Evolutionary conservation across 1,140 invertebrate genomes (phyloP), one percentile per base, ranked within the genome.

Genomic region (Halictus rubicundus): DNA sequence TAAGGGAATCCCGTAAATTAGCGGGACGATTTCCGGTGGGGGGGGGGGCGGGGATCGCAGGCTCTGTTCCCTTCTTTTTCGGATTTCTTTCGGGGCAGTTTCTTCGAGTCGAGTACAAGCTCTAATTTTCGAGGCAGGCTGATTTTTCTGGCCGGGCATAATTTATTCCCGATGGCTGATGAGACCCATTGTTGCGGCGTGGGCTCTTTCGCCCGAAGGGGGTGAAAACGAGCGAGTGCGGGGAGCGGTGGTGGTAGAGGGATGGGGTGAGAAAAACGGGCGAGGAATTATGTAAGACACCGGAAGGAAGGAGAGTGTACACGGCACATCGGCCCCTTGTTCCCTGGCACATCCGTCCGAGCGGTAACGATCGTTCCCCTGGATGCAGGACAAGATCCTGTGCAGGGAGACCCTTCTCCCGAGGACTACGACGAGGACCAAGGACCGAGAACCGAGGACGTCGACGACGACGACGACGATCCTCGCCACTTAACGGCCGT

Each of bases 81-180:
- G 42, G 42, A 46, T 46, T 46, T 46, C 42, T 46, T 46, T 14
- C 42, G 10, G 42, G 10, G 10, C 10, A 46, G 14, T 32, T n/a
- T 32, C 32, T 32, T 32, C 32, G 32, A 32, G 32, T 32, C 5
- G 32, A 37, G 64, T 9, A 57, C 49, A 23, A 80, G 76, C 79
- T 69, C 65, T 80, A 83, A 81, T 87, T 83, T 63, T 78, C 80
- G 54, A 32, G 46, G 64, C 81, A 78, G 71, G 68, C 88, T 88
- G 80, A 90, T 92, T 91, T 91, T 92, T 91, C 86, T 82, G 86
- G 70, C 68, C 64, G 57, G 73, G 71, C 79, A 88, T 91, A 92
- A 92, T 91, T 92, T 91, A 91, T 91, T 92, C 90, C 80, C 86
- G 79, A 92, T 92, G 84, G 88, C 88, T 92, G 90, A 92, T 91